These are phyloP conservation scores for Phataginus tetradactyla DNA, from an alignment of 2,797 vertebrate species.

Conservation along the genomic window DNA sequence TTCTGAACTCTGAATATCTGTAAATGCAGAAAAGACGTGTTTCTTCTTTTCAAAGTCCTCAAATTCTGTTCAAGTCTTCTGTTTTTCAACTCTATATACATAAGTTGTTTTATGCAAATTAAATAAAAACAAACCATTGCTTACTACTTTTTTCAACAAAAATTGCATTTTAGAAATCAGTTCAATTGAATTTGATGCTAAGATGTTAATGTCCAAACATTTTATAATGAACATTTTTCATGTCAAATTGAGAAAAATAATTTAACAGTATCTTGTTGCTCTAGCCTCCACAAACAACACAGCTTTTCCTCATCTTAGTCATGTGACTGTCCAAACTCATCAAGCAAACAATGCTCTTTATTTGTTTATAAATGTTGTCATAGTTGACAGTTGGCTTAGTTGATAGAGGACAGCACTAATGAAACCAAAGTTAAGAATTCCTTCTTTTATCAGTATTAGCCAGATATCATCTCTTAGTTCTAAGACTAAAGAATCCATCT, in stretches of 20 bases:
- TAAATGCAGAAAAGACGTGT: neutral
- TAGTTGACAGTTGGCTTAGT: neutral
- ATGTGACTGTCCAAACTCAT: conserved; percentile 63
- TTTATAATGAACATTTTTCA: conserved; percentile 83
- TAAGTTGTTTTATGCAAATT: neutral
- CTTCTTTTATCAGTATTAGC: neutral
- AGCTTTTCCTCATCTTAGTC: conserved; percentile 76
- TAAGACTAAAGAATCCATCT: neutral
- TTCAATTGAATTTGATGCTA: conserved; percentile 77
- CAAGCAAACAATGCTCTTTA: conserved; percentile 61
- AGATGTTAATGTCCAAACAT: conserved; percentile 82
- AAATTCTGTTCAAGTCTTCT: conserved; percentile 28
- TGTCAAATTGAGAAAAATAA: conserved; percentile 81
- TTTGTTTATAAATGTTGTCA: conserved; percentile 66
- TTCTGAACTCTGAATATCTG: neutral
- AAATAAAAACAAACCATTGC: conserved; percentile 61
- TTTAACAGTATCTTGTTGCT: conserved; percentile 77
- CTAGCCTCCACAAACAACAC: conserved; percentile 72
- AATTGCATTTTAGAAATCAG: conserved; percentile 78
- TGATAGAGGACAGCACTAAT: neutral
- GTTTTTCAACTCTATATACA: conserved; percentile 62
- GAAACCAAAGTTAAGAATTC: neutral
- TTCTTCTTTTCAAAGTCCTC: conserved; percentile 9
- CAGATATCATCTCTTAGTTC: neutral
- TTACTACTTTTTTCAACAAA: conserved; percentile 71